Conservation (phyloP, 1,140 invertebrate species). For the Aphis craccivora region DNA sequence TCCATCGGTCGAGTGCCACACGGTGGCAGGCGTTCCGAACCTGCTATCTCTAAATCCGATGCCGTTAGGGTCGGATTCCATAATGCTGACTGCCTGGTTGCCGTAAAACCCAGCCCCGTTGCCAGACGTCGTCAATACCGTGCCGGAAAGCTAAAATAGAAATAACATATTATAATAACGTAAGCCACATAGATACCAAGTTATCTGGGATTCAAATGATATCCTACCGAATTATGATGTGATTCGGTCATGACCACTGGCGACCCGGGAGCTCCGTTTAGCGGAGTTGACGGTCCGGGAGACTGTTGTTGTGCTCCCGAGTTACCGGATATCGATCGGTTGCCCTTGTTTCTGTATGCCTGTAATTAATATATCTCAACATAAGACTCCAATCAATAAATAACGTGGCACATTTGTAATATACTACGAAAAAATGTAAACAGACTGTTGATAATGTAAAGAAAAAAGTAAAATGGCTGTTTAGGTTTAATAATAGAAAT, state of each 20-base stretch:
- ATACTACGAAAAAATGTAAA: neutral
- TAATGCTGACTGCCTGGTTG: slow-evolving; percentile 47
- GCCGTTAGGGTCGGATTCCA: slow-evolving; percentile 53
- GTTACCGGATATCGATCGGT: slow-evolving; percentile 48
- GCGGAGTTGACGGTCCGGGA: slow-evolving; percentile 39
- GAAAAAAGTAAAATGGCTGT: neutral
- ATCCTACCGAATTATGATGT: slow-evolving; percentile 14
- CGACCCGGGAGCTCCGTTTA: slow-evolving; percentile 45
- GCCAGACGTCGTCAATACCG: slow-evolving; percentile 33
- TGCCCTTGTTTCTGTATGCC: slow-evolving; percentile 50
- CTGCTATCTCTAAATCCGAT: slow-evolving; percentile 40
- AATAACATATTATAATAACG: neutral
- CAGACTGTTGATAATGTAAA: neutral
- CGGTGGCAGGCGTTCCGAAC: slow-evolving; percentile 47
- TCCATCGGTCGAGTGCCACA: slow-evolving; percentile 49
- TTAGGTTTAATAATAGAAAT: slow-evolving; percentile 41
- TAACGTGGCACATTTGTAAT: neutral
- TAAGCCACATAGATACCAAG: neutral
- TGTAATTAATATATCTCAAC: neutral
- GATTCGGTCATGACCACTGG: slow-evolving; percentile 47
- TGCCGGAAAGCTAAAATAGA: slow-evolving; percentile 11
- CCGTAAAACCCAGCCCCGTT: slow-evolving; percentile 53
- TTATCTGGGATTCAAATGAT: neutral
- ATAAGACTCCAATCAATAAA: neutral
- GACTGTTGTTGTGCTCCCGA: slow-evolving; percentile 31